Conservation (phyloP, 2,113 vertebrate genomes). For the Diadophis punctatus region DNA sequence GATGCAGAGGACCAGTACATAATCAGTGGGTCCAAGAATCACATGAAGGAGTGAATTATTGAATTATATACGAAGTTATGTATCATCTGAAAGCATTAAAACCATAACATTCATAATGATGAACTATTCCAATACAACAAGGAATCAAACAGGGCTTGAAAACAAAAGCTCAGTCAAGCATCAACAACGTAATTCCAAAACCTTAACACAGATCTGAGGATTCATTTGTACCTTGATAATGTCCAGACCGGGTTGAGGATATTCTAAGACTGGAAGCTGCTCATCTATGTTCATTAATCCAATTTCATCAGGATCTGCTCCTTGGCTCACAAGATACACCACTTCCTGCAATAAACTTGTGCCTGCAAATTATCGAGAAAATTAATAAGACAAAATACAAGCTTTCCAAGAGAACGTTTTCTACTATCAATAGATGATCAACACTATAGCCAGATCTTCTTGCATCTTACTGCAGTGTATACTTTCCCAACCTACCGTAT, state of each 20-base stretch:
- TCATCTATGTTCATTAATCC: constrained; percentile 99
- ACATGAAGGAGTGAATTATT: neutral
- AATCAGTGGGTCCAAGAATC: neutral
- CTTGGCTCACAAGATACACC: constrained; percentile 96
- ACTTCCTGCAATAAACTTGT: constrained; percentile 96
- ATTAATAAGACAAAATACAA: constrained; percentile 35
- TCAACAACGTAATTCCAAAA: neutral
- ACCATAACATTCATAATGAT: neutral
- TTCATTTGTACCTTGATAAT: constrained; percentile 88
- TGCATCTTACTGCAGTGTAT: neutral
- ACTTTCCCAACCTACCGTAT: neutral
- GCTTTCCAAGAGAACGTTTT: constrained; percentile 34
- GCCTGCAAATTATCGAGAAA: constrained; percentile 66
- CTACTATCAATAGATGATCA: constrained; percentile 8
- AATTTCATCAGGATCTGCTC: constrained; percentile 94
- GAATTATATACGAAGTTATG: neutral
- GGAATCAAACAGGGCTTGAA: constrained; percentile 13
- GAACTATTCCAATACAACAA: constrained; percentile 20
- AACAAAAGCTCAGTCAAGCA: neutral
- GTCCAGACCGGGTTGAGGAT: constrained; percentile 94
- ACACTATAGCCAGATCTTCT: constrained; percentile 18
- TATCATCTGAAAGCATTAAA: neutral
- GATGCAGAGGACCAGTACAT: neutral
- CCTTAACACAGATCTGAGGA: constrained; percentile 11
- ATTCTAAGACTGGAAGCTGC: constrained; percentile 94